Percentiles rank a stretch among this genome's conserved stretches.
Evolutionary conservation across 1,140 invertebrate genomes (phyloP).

Genomic region (Ceratina japonica): DNA sequence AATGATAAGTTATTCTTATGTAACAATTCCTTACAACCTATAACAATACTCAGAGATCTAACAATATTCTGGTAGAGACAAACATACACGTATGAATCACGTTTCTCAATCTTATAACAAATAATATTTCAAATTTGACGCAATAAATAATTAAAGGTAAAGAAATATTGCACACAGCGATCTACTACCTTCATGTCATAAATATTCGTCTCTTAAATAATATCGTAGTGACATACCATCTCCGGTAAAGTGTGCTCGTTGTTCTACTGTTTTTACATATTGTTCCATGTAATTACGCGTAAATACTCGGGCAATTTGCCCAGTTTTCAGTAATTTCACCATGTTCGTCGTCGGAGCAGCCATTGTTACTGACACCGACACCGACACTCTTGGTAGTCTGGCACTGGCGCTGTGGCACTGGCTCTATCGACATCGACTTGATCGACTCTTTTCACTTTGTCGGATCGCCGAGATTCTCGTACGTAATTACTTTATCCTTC

Average conservation of each 20-base stretch:
- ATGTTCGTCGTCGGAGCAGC: background rate
- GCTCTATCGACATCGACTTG: no score
- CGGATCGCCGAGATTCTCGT: background rate
- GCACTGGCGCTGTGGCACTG: no score
- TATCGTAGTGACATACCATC: conserved; percentile 1
- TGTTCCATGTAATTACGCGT: background rate
- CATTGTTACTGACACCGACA: no score
- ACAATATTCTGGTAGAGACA: no score
- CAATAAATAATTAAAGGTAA: background rate
- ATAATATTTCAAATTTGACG: no score
- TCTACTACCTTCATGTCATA: background rate
- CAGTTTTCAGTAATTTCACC: background rate
- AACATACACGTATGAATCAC: no score
- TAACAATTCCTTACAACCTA: conserved; percentile 26
- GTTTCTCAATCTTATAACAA: background rate
- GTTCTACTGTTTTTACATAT: background rate
- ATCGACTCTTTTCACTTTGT: background rate
- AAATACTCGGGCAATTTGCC: conserved; percentile 10
- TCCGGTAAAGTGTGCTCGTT: rapidly evolving
- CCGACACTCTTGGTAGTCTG: no score
- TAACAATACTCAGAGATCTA: no score
- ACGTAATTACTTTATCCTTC: background rate
- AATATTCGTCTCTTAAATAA: background rate
- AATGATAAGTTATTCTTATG: conserved; percentile 19
- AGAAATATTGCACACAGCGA: background rate